Base-by-base conservation (phyloP, 2,113 vertebrate species). In the Nibea albiflora region DNA sequence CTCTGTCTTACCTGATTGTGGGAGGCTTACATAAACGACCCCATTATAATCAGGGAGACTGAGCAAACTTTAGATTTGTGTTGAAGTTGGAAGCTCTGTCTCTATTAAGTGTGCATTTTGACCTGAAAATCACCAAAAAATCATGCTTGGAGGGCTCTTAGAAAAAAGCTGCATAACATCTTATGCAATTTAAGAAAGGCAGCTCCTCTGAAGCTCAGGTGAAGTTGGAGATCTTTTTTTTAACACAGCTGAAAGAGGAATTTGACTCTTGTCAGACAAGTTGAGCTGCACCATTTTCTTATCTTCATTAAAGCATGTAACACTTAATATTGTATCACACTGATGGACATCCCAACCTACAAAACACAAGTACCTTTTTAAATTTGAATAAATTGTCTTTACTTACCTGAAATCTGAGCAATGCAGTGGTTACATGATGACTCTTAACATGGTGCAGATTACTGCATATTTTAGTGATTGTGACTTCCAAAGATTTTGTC, bases 71-170 rank as follows among this genome's bases (percentile, higher is more conserved):
- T 83, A 69, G 65, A 86, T 85, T 76, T 83, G 52, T 76, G 54
- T 60, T 84, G 68, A 79, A 76, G 80, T 78, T 80, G 65, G 60
- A 60, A 73, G 80, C 68, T 73, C 49, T 58, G 47, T 82, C 73
- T 83, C 71, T 78, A 69, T 85, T 73, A 74, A 89, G 85, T 81
- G 88, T 71, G 78, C 58, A 64, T 79, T 81, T 84, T 89, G 88
- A 86, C 87, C 86, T 76, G 83, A 78, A 90, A 89, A 84, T 88
- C 92, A 88, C 73, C 80, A 85, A 85, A 46, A 74, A 86, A 85
- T 89, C 83, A 73, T 60, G 69, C 65, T 76, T 81, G 81, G 78
- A 89, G 87, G 65, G 79, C 86, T 84, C 84, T 89, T 76, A 75
- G 50, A 66, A 72, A 72, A 76, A 74, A 44, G 60, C 47, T 62